These are phyloP conservation scores for Drosophila mulleri DNA, from an alignment of 2,888 invertebrate species.

Conservation along the genomic window DNA sequence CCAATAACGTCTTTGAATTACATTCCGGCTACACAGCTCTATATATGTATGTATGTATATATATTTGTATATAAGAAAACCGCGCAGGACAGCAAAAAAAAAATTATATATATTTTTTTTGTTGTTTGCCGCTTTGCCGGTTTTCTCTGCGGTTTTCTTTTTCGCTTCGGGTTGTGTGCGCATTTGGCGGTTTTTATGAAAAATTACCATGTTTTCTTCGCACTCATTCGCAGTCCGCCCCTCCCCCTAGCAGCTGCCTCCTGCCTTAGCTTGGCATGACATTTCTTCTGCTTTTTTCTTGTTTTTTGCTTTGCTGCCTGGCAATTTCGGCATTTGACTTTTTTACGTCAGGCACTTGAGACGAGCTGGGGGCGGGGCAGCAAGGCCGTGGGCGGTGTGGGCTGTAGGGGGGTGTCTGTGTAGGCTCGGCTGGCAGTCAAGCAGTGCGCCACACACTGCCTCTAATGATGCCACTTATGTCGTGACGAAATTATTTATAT, in stretches of 20 bases:
- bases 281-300: constrained; percentile 45
- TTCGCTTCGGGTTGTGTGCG: constrained; percentile 76
- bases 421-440: constrained; percentile 51
- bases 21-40: constrained; percentile 49
- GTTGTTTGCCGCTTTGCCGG: constrained; percentile 55
- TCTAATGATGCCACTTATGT: constrained; percentile 81
- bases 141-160: constrained; percentile 54
- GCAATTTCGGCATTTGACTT: constrained; percentile 78
- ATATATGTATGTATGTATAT: constrained; percentile 4
- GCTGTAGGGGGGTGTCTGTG: neutral
- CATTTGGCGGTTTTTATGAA: constrained; percentile 80
- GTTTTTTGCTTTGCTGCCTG: constrained; percentile 43
- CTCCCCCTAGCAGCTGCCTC: neutral
- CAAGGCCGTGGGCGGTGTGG: neutral
- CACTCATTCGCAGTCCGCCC: constrained; percentile 64
- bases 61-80: constrained; percentile 49
- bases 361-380: constrained; percentile 32
- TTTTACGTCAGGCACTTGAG: constrained; percentile 77
- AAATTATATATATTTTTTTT: constrained; percentile 12
- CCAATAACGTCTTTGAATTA: constrained; percentile 67
- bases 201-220: constrained; percentile 80
- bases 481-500: constrained; percentile 80
- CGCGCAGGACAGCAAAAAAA: constrained; percentile 65
- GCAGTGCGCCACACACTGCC: constrained; percentile 66
- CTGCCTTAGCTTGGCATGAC: constrained; percentile 39